Evolutionary conservation across 2,797 vertebrate genomes (phyloP).

Genomic region (Simalia tracyae): DNA sequence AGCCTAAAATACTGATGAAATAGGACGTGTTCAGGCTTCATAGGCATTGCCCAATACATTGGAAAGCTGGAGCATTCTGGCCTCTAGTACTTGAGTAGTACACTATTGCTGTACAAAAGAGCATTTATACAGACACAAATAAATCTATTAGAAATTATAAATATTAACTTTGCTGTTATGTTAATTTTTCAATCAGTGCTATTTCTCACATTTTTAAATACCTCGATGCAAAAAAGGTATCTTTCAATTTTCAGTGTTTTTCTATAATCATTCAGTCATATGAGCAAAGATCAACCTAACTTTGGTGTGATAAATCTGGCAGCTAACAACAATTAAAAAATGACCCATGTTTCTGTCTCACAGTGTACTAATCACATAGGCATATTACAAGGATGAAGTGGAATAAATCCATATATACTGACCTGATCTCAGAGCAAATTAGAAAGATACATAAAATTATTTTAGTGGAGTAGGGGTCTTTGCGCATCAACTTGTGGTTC

Average conservation of each 20-base stretch:
- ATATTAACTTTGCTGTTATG: not conserved
- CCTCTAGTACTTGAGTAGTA: no score
- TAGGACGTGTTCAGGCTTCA: not conserved
- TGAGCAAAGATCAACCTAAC: not conserved
- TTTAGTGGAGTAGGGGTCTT: no score
- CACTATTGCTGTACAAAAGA: not conserved
- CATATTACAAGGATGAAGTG: not conserved
- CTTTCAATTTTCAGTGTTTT: not conserved
- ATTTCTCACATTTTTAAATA: not conserved
- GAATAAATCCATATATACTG: not conserved
- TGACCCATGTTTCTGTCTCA: not conserved
- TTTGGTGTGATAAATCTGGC: not conserved
- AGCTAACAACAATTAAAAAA: no score
- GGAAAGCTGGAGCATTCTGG: not conserved
- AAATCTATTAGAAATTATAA: not conserved
- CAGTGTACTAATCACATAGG: not conserved
- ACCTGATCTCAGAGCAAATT: not conserved
- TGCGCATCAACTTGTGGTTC: not conserved
- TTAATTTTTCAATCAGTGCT: not conserved
- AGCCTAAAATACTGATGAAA: not conserved
- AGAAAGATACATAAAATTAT: not conserved
- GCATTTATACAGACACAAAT: not conserved
- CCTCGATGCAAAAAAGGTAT: not conserved
- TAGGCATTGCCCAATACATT: not conserved
- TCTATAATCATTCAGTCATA: not conserved